Base-by-base conservation (phyloP, 2,113 vertebrate species). In the Heterotis niloticus region DNA sequence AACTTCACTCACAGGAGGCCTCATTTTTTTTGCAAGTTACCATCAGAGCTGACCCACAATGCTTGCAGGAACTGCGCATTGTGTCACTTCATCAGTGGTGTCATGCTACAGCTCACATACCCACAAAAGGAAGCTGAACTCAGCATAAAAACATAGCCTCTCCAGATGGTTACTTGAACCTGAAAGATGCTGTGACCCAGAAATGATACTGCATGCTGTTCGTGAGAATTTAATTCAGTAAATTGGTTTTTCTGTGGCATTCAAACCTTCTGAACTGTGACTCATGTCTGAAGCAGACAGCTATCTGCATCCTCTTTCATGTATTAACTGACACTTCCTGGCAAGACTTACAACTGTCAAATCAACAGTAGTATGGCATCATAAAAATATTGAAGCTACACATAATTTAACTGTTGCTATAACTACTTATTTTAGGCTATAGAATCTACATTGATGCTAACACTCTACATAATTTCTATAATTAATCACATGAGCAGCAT, bases 211-310 rank as follows among this genome's bases (percentile, higher is more conserved):
- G 20, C 26, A 29, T n/a, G 10, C 10, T 9, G 23, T 7, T 7
- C 10, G 18, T 0, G 11, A 23, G 23, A 26, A 28, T 60, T 7
- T 66, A 67, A 56, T 24, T 10, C 7, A 23, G 56, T 23, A 51
- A 56, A 17, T 29, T n/a, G 24, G 52, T 34, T 79, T 75, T 79
- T 56, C 69, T 79, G 78, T 74, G 14, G 13, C n/a, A 23, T 72
- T 34, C 23, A 29, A 62, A 28, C 16, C 18, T 64, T 73, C 1
- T 67, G 64, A 75, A 13, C 26, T 44, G 24, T 67, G 62, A 75
- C 62, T 74, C 62, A 75, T 26, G 4, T 67, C 71, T 75, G 62
- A 67, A 52, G 28, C 59, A 20, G 1, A 18, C 11, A 64, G 60
- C 12, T n/a, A 65, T 20, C 26, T 20, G 24, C 54, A 59, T 57